Evolutionary conservation across 2,888 invertebrate species (phyloP).

Genomic region (Elmis aenea): DNA sequence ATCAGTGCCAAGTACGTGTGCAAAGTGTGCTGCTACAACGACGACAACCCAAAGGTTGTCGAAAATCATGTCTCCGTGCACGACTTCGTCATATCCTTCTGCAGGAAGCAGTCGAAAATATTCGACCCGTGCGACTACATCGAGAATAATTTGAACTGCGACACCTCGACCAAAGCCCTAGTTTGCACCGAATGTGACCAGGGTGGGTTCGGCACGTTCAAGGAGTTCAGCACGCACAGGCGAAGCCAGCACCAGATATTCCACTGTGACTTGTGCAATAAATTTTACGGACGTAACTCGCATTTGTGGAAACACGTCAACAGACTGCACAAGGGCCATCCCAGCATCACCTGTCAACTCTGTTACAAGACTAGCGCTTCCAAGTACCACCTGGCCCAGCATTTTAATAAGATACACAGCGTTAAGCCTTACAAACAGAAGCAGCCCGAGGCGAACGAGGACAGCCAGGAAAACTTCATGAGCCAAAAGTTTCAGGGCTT

Average conservation of each 20-base stretch:
- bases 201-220: constrained; percentile 46
- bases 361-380: constrained; percentile 57
- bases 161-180: constrained; percentile 25
- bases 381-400: constrained; percentile 53
- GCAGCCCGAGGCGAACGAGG: constrained; percentile 17
- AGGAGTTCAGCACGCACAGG: constrained; percentile 52
- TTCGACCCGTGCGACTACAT: constrained; percentile 50
- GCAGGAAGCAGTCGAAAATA: constrained; percentile 38
- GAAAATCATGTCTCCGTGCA: constrained; percentile 53
- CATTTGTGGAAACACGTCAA: constrained; percentile 61
- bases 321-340: constrained; percentile 53
- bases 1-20: constrained; percentile 46
- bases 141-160: constrained; percentile 39
- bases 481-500: constrained; percentile 41
- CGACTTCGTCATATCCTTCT: constrained; percentile 47
- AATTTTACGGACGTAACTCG: constrained; percentile 56
- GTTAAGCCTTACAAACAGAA: constrained; percentile 27
- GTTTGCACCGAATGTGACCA: constrained; percentile 34
- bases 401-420: constrained; percentile 52
- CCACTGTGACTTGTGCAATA: constrained; percentile 57
- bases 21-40: constrained; percentile 52
- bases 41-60: constrained; percentile 49
- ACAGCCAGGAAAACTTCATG: constrained; percentile 33
- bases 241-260: constrained; percentile 51
- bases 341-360: constrained; percentile 55